Percentiles rank a stretch among this genome's conserved stretches.
These are phyloP conservation scores for Rotaria socialis DNA, from an alignment of 2,888 invertebrate species.

Conservation along the genomic window DNA sequence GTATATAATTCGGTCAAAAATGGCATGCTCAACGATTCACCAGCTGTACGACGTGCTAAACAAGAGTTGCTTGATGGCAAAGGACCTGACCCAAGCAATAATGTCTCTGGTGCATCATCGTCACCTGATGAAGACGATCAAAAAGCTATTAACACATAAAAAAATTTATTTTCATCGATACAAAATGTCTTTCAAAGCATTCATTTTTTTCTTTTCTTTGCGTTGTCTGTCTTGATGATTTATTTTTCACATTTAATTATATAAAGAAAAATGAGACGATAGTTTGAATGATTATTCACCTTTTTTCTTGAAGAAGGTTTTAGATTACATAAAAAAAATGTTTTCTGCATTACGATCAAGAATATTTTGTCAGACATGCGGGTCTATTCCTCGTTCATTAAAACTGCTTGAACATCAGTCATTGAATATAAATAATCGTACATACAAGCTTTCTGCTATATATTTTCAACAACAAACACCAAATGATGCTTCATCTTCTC, in stretches of 20 bases:
- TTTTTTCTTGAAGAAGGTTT: not conserved
- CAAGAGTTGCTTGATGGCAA: not conserved
- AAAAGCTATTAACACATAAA: not conserved
- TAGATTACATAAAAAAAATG: not conserved
- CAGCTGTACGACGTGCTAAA: not conserved
- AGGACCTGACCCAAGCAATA: not conserved
- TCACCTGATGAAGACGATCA: not conserved
- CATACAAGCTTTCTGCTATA: not conserved
- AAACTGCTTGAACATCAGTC: not conserved
- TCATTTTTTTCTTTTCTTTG: not conserved
- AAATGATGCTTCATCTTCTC: not conserved
- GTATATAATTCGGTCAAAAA: not conserved
- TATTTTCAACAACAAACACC: not conserved
- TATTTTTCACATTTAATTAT: not conserved
- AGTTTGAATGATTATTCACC: not conserved
- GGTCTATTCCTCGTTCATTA: not conserved
- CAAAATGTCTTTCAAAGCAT: not conserved
- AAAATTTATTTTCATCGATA: not conserved
- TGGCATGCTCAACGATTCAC: conserved; percentile 15
- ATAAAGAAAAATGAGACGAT: not conserved
- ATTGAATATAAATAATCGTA: not conserved
- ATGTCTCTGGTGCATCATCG: not conserved
- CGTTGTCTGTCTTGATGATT: not conserved
- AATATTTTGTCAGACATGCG: not conserved
- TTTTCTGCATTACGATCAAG: not conserved